A percentile compares a stretch with the other conserved stretches of the same genome.
Conservation (phyloP, 2,113 vertebrate species). For the Cacatua alba region DNA sequence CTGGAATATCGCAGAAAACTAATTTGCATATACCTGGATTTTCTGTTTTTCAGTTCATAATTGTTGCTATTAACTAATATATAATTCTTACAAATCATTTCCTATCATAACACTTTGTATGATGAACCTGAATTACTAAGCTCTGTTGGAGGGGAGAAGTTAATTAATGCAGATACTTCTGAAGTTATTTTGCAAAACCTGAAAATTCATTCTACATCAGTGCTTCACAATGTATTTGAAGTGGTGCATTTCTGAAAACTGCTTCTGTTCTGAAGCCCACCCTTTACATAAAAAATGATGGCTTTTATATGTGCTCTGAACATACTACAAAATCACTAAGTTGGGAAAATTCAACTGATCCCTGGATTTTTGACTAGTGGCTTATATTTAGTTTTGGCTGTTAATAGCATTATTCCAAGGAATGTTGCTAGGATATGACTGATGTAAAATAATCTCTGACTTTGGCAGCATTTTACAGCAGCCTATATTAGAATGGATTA, state of each 20-base stretch:
- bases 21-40: background rate
- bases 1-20: background rate
- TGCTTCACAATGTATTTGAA: background rate
- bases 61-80: background rate
- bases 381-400: background rate
- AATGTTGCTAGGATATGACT: background rate
- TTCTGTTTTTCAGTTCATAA: background rate
- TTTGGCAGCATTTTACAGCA: background rate
- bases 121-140: background rate
- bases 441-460: background rate
- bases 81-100: background rate
- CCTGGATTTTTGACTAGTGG: background rate
- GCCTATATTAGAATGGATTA: background rate
- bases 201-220: background rate
- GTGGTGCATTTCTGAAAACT: background rate
- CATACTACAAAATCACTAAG: background rate
- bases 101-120: background rate
- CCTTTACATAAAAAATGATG: background rate
- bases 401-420: background rate
- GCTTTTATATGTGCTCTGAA: background rate
- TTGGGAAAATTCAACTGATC: background rate
- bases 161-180: background rate
- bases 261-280: background rate
- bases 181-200: background rate
- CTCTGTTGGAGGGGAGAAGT: background rate